Conservation (phyloP, 2,888 invertebrate species). For the Sericinus montela region DNA sequence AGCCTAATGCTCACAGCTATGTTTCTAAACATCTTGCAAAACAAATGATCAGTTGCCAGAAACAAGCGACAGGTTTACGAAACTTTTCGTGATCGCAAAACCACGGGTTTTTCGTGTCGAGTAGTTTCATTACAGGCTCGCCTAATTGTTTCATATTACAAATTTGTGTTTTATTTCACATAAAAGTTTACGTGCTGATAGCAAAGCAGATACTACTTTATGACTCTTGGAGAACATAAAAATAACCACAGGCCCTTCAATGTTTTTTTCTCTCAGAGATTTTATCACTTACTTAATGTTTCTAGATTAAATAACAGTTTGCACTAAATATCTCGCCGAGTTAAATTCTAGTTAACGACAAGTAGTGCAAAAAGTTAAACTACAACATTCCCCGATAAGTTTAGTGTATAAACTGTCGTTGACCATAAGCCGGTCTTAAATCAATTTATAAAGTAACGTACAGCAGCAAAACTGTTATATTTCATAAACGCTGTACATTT, state of each 20-base stretch:
- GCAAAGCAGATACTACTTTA: slow-evolving; percentile 3
- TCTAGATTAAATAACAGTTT: background rate
- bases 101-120: slow-evolving; percentile 61
- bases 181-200: background rate
- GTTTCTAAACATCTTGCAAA: slow-evolving; percentile 56
- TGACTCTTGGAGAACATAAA: background rate
- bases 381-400: slow-evolving; percentile 21
- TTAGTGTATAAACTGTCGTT: slow-evolving; percentile 38
- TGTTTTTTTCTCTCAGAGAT: background rate
- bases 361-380: slow-evolving; percentile 16
- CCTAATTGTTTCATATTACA: slow-evolving; percentile 45
- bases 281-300: background rate
- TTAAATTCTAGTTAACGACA: slow-evolving; percentile 4
- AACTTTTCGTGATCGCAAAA: slow-evolving; percentile 65
- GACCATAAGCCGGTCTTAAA: slow-evolving; percentile 47
- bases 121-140: slow-evolving; percentile 47
- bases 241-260: slow-evolving; percentile 1
- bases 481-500: slow-evolving; percentile 39
- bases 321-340: background rate
- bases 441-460: slow-evolving; percentile 27
- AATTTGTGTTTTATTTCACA: slow-evolving; percentile 17
- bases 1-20: slow-evolving; percentile 28
- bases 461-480: background rate
- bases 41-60: slow-evolving; percentile 46
- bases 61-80: slow-evolving; percentile 58